These are phyloP conservation scores for Drosophila monieri DNA, from an alignment of 2,888 invertebrate species.

Conservation along the genomic window DNA sequence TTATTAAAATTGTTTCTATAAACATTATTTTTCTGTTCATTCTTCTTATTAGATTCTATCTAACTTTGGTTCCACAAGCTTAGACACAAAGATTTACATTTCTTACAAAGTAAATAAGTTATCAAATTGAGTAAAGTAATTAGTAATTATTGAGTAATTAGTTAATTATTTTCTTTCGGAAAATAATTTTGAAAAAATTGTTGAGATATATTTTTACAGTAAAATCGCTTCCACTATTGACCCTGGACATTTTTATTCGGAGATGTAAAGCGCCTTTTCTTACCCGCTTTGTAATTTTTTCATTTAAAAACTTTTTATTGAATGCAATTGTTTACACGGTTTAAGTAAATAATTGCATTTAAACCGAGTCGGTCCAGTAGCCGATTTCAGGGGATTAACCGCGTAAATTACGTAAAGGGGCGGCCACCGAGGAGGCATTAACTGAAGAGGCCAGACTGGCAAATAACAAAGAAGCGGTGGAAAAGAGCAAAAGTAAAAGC, in stretches of 20 bases:
- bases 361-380: conserved; percentile 21
- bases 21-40: no score
- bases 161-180: background rate
- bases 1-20: no score
- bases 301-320: conserved; percentile 73
- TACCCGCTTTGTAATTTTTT: conserved; percentile 65
- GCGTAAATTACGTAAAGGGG: conserved; percentile 41
- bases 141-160: no score
- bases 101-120: no score
- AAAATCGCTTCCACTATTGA: conserved; percentile 30
- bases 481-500: conserved; percentile 31
- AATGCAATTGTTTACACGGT: conserved; percentile 71
- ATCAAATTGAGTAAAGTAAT: background rate
- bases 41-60: no score
- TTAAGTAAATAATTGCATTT: conserved; percentile 67
- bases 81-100: no score
- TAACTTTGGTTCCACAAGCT: no score
- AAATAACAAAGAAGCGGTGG: conserved; percentile 10
- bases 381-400: conserved; percentile 31
- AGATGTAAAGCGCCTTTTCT: conserved; percentile 26
- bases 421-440: conserved; percentile 37
- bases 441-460: background rate
- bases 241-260: conserved; percentile 19
- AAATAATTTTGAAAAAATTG: background rate
- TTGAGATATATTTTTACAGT: background rate